Evolutionary conservation across 2,888 invertebrate species (phyloP).

Genomic region (Acanthopleura granulata): DNA sequence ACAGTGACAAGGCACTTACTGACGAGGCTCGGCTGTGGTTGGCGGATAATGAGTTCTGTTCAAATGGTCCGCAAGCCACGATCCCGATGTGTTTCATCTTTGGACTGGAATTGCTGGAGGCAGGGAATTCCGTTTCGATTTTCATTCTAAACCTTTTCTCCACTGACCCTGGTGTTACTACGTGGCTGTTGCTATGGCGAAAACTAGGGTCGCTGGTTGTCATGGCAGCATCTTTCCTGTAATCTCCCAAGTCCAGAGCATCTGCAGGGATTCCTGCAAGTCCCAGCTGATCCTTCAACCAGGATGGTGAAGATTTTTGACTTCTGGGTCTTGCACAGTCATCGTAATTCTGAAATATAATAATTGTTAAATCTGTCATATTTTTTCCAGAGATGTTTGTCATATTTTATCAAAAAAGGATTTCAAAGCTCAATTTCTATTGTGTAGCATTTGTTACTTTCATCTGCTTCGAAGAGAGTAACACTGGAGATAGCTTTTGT

Average conservation of each 20-base stretch:
- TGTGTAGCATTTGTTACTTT: no score
- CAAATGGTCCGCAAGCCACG: slow-evolving; percentile 23
- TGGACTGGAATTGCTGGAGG: slow-evolving; percentile 57
- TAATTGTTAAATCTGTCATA: slow-evolving; percentile 10
- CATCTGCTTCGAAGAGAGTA: no score
- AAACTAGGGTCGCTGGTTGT: background rate
- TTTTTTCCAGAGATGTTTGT: no score
- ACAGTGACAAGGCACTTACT: background rate
- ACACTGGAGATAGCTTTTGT: no score
- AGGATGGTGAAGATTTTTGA: slow-evolving; percentile 58
- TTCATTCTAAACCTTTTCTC: slow-evolving; percentile 30
- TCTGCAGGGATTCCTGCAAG: background rate
- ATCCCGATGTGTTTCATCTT: slow-evolving; percentile 55
- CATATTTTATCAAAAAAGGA: no score
- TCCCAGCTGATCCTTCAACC: slow-evolving; percentile 53
- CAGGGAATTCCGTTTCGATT: slow-evolving; percentile 64
- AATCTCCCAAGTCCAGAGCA: no score
- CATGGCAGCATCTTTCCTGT: background rate
- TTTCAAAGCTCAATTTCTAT: no score
- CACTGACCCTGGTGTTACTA: background rate
- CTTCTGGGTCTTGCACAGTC: slow-evolving; percentile 52
- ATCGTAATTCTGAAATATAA: slow-evolving; percentile 48
- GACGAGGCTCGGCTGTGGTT: slow-evolving; percentile 8
- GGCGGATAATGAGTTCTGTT: slow-evolving; percentile 30
- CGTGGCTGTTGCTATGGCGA: background rate